Evolutionary conservation across 2,113 vertebrate genomes (phyloP), one percentile per base, ranked within the genome.

Genomic region (Limanda limanda): DNA sequence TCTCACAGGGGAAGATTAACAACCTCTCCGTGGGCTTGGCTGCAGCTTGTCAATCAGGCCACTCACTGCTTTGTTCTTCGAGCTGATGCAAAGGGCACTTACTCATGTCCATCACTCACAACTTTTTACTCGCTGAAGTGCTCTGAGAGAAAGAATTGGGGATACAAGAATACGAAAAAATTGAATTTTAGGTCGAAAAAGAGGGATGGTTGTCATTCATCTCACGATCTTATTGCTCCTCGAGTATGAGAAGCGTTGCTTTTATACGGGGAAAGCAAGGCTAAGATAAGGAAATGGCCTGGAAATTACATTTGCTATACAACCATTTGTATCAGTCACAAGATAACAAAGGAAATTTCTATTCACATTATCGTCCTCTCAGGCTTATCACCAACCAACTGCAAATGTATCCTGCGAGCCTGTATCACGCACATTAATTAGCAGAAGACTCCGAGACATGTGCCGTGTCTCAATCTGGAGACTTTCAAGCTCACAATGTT

Each of bases 1-100:
- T 15, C 76, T 82, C 79, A 65, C 82, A 60, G 55, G 57, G 82
- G 78, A 62, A 84, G 87, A 87, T 91, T 87, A 89, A 76, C 73
- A 80, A 57, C 68, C 66, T 63, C 68, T 15, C 62, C 40, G 76
- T 68, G 67, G 76, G 77, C 69, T 82, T 3, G 45, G 71, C 79
- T 71, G 58, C 2, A 31, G 71, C 84, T 57, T 84, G 87, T 92
- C 89, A 91, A 77, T 90, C 83, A 82, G 61, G 55, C 1, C 35
- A 31, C 51, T 74, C 71, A 11, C 77, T 62, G 71, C 87, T 89
- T 87, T 87, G 83, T 88, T 85, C 86, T 82, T n/a, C n/a, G 37
- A 74, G 81, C 85, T 77, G 73, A 84, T 69, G 78, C 84, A 73
- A 81, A 88, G 78, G 65, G 20, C 82, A 69, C 65, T 69, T 66